Evolutionary conservation across 2,797 vertebrate species (phyloP), one percentile per base, ranked within the genome.

Genomic region (Mionectes olivaceus): DNA sequence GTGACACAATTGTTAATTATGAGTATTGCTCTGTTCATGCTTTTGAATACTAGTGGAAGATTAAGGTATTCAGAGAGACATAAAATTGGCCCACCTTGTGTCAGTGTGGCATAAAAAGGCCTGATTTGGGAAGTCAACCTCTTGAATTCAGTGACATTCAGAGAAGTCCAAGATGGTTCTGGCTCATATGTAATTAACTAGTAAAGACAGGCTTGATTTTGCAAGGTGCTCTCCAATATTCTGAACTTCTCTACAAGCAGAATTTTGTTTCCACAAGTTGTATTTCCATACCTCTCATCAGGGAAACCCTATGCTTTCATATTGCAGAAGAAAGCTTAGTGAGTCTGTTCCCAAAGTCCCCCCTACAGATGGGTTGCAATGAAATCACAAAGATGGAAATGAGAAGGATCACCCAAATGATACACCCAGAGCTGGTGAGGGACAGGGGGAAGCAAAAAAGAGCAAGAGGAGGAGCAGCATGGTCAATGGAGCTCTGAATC

Each of bases 21-120:
- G 35, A 73, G 32, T 63, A 83, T 60, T 76, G 46, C 69, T 86
- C 25, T 94, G 67, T 64, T 93, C 25, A 17, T 63, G 67, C 55
- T 94, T 88, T 91, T 57, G 69, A 76, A 69, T 91, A 47, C 23
- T 35, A 32, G 53, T 81, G 73, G 74, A 74, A 89, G 50, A 86
- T 83, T 44, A 49, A 91, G 53, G 83, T 70, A 76, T 86, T 93
- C 53, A 65, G 27, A 59, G 35, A 75, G 11, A 75, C 8, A 39
- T 18, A 78, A 83, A 94, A 83, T 43, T 65, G n/a, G 15, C 59
- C 55, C 37, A 90, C 59, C 73, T 82, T 88, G n/a, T 1, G 0
- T 84, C 55, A 71, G 1, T 5, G 47, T 84, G 49, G 22, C 41
- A 73, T 49, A 73, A 76, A 84, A 84, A 60, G 7, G 15, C 60